Conservation (phyloP, 2,113 vertebrate genomes). For the Tretioscincus oriximinensis region DNA sequence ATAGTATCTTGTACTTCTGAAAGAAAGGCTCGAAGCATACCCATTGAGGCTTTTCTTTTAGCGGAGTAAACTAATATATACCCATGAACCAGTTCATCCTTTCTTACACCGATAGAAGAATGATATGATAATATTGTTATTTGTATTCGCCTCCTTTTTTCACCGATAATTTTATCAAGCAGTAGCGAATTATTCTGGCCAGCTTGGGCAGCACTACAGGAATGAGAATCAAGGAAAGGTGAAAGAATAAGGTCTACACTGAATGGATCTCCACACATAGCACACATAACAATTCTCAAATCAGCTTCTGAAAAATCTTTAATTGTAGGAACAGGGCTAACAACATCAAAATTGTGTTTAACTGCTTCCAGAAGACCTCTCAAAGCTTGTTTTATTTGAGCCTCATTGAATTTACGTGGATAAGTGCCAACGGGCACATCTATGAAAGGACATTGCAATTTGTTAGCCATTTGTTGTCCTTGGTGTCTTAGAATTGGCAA, state of each 20-base stretch:
- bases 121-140: conserved; percentile 96
- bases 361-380: conserved; percentile 90
- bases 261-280: conserved; percentile 98
- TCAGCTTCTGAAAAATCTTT: conserved; percentile 96
- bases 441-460: conserved; percentile 96
- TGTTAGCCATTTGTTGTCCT: conserved; percentile 96
- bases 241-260: conserved; percentile 98
- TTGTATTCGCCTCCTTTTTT: conserved; percentile 91
- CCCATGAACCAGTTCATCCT: conserved; percentile 97
- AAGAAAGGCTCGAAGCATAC: conserved; percentile 94
- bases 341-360: conserved; percentile 92
- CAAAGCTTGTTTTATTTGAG: conserved; percentile 94
- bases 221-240: conserved; percentile 95
- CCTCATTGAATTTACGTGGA: conserved; percentile 94
- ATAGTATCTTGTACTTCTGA: conserved; percentile 97
- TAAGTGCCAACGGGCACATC: conserved; percentile 91
- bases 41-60: conserved; percentile 96
- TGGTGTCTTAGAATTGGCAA: conserved; percentile 95
- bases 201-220: conserved; percentile 92
- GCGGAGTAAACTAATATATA: conserved; percentile 98
- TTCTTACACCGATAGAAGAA: conserved; percentile 94
- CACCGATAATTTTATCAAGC: conserved; percentile 96
- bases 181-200: conserved; percentile 94
- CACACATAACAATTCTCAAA: conserved; percentile 96
- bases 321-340: conserved; percentile 89